Conservation (phyloP, 2,113 vertebrate species). For the Morone chrysops region DNA sequence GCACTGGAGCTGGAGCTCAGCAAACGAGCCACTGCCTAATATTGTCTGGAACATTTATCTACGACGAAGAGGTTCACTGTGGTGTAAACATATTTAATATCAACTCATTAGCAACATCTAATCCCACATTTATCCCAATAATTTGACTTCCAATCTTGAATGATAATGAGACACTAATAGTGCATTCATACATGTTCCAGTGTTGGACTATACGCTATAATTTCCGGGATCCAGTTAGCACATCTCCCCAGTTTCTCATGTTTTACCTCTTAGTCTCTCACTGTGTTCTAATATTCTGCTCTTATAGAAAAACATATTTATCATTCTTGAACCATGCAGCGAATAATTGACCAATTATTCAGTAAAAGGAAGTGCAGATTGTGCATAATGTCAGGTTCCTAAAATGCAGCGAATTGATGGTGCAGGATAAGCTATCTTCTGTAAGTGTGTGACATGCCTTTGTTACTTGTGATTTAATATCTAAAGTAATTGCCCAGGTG, state of each 20-base stretch:
- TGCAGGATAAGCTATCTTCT: slow-evolving; percentile 53
- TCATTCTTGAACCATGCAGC: slow-evolving; percentile 71
- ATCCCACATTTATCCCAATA: slow-evolving; percentile 46
- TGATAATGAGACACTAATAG: slow-evolving; percentile 52
- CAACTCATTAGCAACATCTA: slow-evolving; percentile 54
- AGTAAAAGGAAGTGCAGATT: slow-evolving; percentile 77
- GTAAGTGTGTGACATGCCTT: slow-evolving; percentile 36
- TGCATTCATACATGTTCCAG: slow-evolving; percentile 9
- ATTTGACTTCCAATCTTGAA: slow-evolving; percentile 38
- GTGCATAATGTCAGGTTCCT: slow-evolving; percentile 70
- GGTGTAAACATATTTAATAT: slow-evolving; percentile 46
- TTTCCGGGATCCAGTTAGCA: slow-evolving; percentile 30
- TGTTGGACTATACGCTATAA: slow-evolving; percentile 23
- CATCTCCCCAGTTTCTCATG: slow-evolving; percentile 53
- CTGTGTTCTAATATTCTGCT: slow-evolving; percentile 62
- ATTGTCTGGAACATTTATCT: slow-evolving; percentile 52
- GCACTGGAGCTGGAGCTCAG: slow-evolving; percentile 46
- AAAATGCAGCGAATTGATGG: slow-evolving; percentile 66
- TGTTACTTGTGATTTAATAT: slow-evolving; percentile 72
- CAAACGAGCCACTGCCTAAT: slow-evolving; percentile 63
- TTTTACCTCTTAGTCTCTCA: slow-evolving; percentile 59
- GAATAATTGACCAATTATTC: slow-evolving; percentile 82
- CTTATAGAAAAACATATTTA: slow-evolving; percentile 74
- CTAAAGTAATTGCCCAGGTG: slow-evolving; percentile 69
- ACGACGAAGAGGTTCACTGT: slow-evolving; percentile 14